Base-by-base conservation (phyloP, 2,113 vertebrate species). In the Castor canadensis region DNA sequence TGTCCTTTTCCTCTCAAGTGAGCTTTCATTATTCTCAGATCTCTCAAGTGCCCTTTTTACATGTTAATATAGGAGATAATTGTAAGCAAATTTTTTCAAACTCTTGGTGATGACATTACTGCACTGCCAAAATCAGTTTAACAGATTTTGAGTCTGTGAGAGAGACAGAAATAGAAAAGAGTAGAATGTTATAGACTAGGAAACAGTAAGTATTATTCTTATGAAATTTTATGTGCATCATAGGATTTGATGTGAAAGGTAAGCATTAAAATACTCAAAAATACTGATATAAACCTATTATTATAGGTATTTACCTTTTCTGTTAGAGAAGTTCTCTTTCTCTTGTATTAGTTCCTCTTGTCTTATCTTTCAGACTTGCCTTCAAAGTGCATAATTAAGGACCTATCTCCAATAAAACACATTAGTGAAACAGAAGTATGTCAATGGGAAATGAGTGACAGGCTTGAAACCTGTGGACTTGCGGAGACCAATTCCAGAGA, bases 351-450 rank as follows among this genome's bases (percentile, higher is more conserved):
- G 91, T 89, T 86, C 2, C 71, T 97, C 5, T 88, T 86, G 49
- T 96, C 47, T 87, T 93, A 84, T 85, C 54, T 97, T 97, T 95
- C 96, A 97, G 96, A 95, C 64, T 95, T 97, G 26, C 82, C 94
- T 94, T 97, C 84, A 95, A 92, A 69, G 47, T 76, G 52, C 95
- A 22, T 38, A 85, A 95, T 80, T 82, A 97, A 92, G 22, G 58
- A 92, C 38, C 95, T 94, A 77, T 12, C 87, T 96, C 54, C 54
- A 92, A 82, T 92, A 94, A 87, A 93, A 2, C 35, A 90, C 22
- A 79, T 35, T 92, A 73, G 79, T 28, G 67, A 86, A 95, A 89
- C 77, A 95, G 76, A 73, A 92, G 89, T 96, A 93, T 93, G 71
- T 56, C 95, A 90, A 11, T 97, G 95, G 88, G 22, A 96, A 96